Conservation (phyloP, 2,888 invertebrate species). For the Orthosia cruda region DNA sequence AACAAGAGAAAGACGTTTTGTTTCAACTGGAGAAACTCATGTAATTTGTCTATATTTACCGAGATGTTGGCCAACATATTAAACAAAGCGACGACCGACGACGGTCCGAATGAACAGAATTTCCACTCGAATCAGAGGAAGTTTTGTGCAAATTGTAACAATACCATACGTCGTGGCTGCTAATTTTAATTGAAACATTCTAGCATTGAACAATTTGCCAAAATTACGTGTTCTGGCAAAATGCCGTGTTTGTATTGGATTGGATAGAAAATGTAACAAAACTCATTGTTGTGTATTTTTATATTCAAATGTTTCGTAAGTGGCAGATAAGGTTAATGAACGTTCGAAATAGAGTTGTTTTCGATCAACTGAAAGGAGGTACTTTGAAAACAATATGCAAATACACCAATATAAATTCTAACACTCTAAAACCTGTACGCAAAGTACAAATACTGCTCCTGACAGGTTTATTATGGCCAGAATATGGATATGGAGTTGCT, state of each 20-base stretch:
- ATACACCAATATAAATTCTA: slow-evolving; percentile 6
- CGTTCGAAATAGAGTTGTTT: slow-evolving; percentile 36
- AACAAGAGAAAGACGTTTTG: neutral
- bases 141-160: slow-evolving; percentile 27
- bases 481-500: neutral
- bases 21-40: neutral
- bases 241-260: slow-evolving; percentile 51
- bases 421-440: neutral
- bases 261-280: slow-evolving; percentile 50
- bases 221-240: slow-evolving; percentile 58
- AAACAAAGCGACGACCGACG: slow-evolving; percentile 1
- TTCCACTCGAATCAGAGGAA: slow-evolving; percentile 28
- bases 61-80: slow-evolving; percentile 15
- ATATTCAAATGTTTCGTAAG: slow-evolving; percentile 43
- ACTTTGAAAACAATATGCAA: slow-evolving; percentile 19
- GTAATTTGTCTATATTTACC: slow-evolving; percentile 17
- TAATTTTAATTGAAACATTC: slow-evolving; percentile 62
- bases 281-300: slow-evolving; percentile 54
- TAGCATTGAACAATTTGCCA: slow-evolving; percentile 56
- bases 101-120: slow-evolving; percentile 27
- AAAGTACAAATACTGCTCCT: neutral
- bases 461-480: neutral
- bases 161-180: slow-evolving; percentile 41
- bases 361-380: neutral
- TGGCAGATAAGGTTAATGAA: slow-evolving; percentile 59